Evolutionary conservation across 2,888 invertebrate genomes (phyloP), one percentile per base, ranked within the genome.

Genomic region (Ennomos fuscantarius): DNA sequence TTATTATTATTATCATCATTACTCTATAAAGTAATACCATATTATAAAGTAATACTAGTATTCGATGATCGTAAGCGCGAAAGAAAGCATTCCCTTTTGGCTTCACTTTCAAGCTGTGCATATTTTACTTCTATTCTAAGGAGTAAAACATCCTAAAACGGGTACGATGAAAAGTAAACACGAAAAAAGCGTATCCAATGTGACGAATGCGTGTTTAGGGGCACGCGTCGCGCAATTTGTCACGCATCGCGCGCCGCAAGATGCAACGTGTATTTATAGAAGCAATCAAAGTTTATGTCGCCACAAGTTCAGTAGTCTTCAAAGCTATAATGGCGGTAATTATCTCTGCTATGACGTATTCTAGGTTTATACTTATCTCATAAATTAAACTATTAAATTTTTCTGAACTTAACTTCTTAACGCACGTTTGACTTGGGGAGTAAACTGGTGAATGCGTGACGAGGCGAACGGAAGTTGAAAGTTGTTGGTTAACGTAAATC

Each of bases 161-260:
- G 63, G 65, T 73, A 66, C 72, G 75, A 74, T 78, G 70, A 79
- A 82, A 81, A 84, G 86, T 83, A 87, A 89, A 90, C 81, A 87
- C 70, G 76, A 86, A 61, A 66, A 62, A 64, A 88, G 87, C 88
- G 87, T 70, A 72, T 80, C 91, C 81, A 90, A 91, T 88, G 79
- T 88, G 87, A 91, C 85, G 87, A 91, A 92, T 88, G 87, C 81
- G 74, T 90, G 89, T 89, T 91, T 87, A 84, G 84, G 85, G 85
- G 82, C 89, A 89, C 90, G 88, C 87, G 89, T 83, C 88, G 71
- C 57, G 60, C 68, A 72, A 84, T 88, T 82, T 55, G 82, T 64
- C 76, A 77, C 80, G 84, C 77, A 66, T 63, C 69, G 76, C 65
- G 70, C 73, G 68, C 66, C 73, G 68, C 44, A 42, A 74, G 70